Evolutionary conservation across 1,140 invertebrate genomes (phyloP).

Genomic region (Eurosta solidaginis): DNA sequence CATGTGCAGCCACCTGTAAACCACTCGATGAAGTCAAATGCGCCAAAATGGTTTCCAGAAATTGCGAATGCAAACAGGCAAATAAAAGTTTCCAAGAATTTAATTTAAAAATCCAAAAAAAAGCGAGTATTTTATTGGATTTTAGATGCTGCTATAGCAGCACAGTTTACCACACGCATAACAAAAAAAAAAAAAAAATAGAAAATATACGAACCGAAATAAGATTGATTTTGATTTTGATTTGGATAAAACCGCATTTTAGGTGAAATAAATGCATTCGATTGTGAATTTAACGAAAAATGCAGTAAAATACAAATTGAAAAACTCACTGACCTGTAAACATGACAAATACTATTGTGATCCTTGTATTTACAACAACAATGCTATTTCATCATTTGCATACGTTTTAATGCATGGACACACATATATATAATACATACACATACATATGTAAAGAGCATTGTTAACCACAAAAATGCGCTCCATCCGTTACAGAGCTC

Average conservation of each 20-base stretch:
- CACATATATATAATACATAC: too few relatives aligned
- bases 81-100: background rate
- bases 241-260: constrained; percentile 18
- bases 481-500: background rate
- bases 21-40: background rate
- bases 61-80: constrained; percentile 1
- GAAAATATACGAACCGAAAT: too few relatives aligned
- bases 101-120: background rate
- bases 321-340: constrained; percentile 24
- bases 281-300: constrained; percentile 16
- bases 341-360: constrained; percentile 3
- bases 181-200: too few relatives aligned
- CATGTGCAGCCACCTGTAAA: background rate
- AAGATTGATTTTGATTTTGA: constrained; percentile 20
- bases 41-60: background rate
- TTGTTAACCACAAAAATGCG: background rate
- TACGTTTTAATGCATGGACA: too few relatives aligned
- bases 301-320: constrained; percentile 13
- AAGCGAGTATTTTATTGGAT: background rate
- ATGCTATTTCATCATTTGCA: background rate
- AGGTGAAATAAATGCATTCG: constrained; percentile 12
- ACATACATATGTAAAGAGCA: too few relatives aligned
- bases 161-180: background rate
- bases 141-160: background rate
- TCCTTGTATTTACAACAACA: background rate